Evolutionary conservation across 2,888 invertebrate species (phyloP).

Genomic region (Stenodera caucasica): DNA sequence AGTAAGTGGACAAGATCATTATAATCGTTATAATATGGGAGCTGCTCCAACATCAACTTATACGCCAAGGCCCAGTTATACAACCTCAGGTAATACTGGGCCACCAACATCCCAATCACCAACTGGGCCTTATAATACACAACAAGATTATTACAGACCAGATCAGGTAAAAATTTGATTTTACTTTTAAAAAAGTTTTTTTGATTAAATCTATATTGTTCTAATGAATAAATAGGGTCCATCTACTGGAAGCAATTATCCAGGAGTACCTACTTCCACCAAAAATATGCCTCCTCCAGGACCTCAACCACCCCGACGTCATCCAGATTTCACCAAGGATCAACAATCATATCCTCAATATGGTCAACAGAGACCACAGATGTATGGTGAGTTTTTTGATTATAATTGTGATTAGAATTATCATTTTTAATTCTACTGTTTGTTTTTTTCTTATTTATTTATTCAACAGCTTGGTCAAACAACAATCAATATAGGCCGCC

Average conservation of each 20-base stretch:
- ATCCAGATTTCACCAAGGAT: constrained; percentile 83
- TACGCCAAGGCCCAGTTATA: constrained; percentile 52
- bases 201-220: too few relatives aligned
- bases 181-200: neutral
- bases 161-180: constrained; percentile 48
- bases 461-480: constrained; percentile 66
- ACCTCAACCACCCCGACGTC: constrained; percentile 74
- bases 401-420: too few relatives aligned
- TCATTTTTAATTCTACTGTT: neutral
- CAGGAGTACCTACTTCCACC: constrained; percentile 55
- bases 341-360: constrained; percentile 66
- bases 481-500: constrained; percentile 60
- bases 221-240: constrained; percentile 48
- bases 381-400: constrained; percentile 61
- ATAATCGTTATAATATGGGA: constrained; percentile 51
- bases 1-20: constrained; percentile 50
- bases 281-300: constrained; percentile 67
- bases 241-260: constrained; percentile 50
- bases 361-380: constrained; percentile 66
- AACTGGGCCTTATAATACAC: constrained; percentile 57
- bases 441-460: constrained; percentile 10
- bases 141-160: constrained; percentile 62
- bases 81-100: constrained; percentile 44
- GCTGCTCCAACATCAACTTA: constrained; percentile 45
- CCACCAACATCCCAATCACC: constrained; percentile 58